These are phyloP conservation scores for Herpetotheres cachinnans DNA, from an alignment of 2,113 vertebrate species.

Conservation along the genomic window DNA sequence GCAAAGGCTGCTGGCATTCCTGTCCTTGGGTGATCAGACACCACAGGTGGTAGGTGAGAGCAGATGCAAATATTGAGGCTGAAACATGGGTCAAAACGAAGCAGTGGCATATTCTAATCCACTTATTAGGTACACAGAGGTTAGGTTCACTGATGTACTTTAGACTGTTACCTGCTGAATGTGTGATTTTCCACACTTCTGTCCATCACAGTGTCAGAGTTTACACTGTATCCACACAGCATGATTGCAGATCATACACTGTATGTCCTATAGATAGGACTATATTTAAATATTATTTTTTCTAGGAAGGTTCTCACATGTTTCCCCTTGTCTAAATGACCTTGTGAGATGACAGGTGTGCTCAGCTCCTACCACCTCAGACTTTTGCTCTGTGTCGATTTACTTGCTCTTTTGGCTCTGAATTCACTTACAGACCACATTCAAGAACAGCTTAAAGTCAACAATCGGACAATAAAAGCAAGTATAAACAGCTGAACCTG, in stretches of 20 bases:
- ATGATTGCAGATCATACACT: not conserved
- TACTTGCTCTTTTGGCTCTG: not conserved
- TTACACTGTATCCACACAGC: not conserved
- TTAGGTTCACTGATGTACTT: not conserved
- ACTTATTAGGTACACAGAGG: not conserved
- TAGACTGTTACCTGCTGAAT: not conserved
- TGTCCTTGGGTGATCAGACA: not conserved
- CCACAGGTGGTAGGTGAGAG: fast-evolving
- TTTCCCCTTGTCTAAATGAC: not conserved
- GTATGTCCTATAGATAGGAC: not conserved
- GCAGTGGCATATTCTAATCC: not conserved
- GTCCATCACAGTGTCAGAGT: not conserved
- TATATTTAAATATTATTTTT: not conserved
- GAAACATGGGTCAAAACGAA: not conserved
- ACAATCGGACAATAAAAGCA: not conserved
- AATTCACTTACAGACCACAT: not conserved
- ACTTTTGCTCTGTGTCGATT: not conserved
- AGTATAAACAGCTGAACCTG: not conserved
- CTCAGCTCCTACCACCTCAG: not conserved
- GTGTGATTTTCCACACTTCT: not conserved
- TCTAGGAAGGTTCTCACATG: not conserved
- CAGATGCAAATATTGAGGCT: not conserved
- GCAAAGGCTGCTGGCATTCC: not conserved
- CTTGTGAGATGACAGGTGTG: not conserved
- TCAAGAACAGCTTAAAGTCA: not conserved